These are phyloP conservation scores for Tringa solitaria DNA, from an alignment of 2,113 vertebrate genomes.

Conservation along the genomic window DNA sequence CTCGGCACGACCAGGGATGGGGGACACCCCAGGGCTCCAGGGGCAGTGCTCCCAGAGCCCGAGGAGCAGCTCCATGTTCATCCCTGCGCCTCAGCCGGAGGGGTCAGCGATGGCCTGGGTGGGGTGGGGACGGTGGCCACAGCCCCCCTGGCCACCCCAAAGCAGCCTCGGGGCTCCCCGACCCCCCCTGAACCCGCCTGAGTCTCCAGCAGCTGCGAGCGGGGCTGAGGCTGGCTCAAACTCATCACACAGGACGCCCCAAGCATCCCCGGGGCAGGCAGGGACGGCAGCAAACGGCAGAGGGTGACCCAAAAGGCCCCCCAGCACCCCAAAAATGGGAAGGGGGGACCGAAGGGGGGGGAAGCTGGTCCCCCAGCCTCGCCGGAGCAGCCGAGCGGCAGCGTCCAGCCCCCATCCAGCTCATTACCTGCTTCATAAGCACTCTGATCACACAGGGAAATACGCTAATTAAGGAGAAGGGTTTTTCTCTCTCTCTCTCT, in stretches of 20 bases:
- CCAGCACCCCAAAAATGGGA: background rate
- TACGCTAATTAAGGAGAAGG: conserved; percentile 65
- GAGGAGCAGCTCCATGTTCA: background rate
- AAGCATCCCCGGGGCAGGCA: background rate
- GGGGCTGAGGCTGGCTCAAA: background rate
- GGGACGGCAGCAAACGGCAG: rapidly evolving
- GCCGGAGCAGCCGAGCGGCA: background rate
- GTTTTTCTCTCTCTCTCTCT: conserved; percentile 44
- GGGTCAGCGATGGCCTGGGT: background rate
- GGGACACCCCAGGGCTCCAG: background rate
- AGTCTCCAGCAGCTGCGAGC: background rate
- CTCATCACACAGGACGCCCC: background rate
- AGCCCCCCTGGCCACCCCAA: rapidly evolving
- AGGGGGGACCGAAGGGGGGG: background rate
- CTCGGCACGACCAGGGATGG: rapidly evolving
- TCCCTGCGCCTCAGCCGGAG: background rate
- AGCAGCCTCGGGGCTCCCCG: rapidly evolving
- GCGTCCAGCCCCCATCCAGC: background rate
- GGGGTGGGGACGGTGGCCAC: background rate
- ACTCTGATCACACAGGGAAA: conserved; percentile 56
- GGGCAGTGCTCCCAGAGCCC: background rate
- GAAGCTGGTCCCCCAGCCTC: background rate
- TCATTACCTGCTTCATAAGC: conserved; percentile 63
- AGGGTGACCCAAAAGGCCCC: background rate
- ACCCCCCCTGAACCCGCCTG: rapidly evolving